phyloP scores from a whole-genome alignment of 2,797 vertebrate species.

The Percopsis omiscomaycus region DNA sequence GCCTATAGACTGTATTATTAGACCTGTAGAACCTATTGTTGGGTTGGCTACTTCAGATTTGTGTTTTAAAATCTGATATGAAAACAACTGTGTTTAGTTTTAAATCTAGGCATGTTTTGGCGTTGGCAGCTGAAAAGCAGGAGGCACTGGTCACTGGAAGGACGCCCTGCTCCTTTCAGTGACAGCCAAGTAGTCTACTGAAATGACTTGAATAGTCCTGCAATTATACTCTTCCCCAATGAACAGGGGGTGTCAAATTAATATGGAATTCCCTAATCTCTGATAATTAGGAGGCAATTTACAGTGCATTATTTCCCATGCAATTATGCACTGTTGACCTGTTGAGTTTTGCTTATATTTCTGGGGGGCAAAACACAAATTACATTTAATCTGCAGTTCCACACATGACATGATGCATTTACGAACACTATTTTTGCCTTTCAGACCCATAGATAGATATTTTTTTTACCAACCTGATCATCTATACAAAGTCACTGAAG shows the following conservation, averaged over 20 bases:
- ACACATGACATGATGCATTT: not conserved
- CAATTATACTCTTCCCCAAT: conserved; percentile 31
- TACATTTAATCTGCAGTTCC: not conserved
- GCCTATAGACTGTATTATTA: conserved; percentile 16
- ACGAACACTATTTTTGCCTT: not conserved
- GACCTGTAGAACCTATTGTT: conserved; percentile 20
- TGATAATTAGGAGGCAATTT: conserved; percentile 37
- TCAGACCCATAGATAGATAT: too few species aligned
- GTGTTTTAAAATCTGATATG: conserved; percentile 47
- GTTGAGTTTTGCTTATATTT: conserved; percentile 39
- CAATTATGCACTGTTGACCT: conserved; percentile 39
- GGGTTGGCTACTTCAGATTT: conserved; percentile 31
- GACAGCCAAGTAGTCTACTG: conserved; percentile 40
- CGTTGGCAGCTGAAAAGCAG: conserved; percentile 39
- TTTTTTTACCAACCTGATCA: too few species aligned
- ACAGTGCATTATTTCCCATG: conserved; percentile 35
- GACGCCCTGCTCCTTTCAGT: conserved; percentile 13
- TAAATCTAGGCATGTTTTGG: conserved; percentile 39
- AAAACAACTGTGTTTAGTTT: conserved; percentile 49
- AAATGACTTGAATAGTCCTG: conserved; percentile 27
- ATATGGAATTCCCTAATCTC: conserved; percentile 21
- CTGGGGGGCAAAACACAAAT: not conserved
- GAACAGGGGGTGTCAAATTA: conserved; percentile 9
- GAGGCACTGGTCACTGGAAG: conserved; percentile 8
- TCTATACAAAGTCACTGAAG: too few species aligned